Base-by-base conservation (phyloP, 2,888 invertebrate species). In the Gnatocerus cornutus region DNA sequence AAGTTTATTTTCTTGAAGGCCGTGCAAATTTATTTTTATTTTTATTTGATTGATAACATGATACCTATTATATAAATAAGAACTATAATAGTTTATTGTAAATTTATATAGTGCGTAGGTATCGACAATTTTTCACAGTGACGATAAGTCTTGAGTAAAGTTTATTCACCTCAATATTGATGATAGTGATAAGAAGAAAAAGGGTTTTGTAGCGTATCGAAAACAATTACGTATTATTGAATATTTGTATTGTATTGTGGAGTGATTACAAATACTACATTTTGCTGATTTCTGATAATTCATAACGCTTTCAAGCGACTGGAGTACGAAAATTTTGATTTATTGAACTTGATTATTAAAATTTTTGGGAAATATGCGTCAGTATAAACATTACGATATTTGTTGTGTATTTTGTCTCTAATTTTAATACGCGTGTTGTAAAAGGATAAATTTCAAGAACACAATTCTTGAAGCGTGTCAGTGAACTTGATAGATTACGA, bases 161-260 rank as follows among this genome's bases (percentile, higher is more conserved):
- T 59, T 46, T 59, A 59, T 59, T 59, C 59, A 59, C 59, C 45
- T 43, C 27, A 29, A 13, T 55, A 16, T 45, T 58, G 58, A 58
- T 58, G 13, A 5, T 55, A 10, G 10, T 58, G 58, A 58, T 58
- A 58, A 58, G 41, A 58, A 58, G 37, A 30, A 41, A 33, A 39
- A 14, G 16, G 30, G 12, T 10, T 10, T 12, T 13, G n/a, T 41
- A 4, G 7, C 6, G n/a, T 4, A 33, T 1, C 21, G 4, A 21
- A 21, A 21, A 21, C 21, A 21, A 21, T 21, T n/a, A n/a, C n/a
- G n/a, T n/a, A n/a, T n/a, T 21, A 21, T 21, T 21, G 21, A 33
- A 33, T 33, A 33, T 6, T 33, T 33, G 3, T 2, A 6, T 33
- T 33, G 21, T 21, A 33, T 6, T 33, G 33, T 21, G 4, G 21